These are phyloP conservation scores for Pandemis cinnamomeana DNA, from an alignment of 2,888 invertebrate genomes.

Conservation along the genomic window DNA sequence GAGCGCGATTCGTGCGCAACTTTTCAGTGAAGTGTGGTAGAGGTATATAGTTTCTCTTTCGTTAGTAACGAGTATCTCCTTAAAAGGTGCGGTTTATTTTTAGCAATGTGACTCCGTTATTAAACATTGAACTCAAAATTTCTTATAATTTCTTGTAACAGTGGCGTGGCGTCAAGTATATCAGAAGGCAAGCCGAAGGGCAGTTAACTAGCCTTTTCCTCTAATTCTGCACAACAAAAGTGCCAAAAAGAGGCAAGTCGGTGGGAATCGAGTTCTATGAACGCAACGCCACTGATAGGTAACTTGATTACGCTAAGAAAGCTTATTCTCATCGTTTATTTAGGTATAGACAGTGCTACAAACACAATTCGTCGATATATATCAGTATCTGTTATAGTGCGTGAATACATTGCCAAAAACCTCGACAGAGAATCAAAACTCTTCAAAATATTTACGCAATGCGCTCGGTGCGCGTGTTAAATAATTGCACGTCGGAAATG, in stretches of 20 bases:
- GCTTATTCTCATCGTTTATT: not conserved
- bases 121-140: too few species aligned
- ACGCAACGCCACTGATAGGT: too few species aligned
- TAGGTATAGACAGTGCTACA: not conserved
- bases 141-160: too few species aligned
- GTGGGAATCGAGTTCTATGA: too few species aligned
- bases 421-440: slow-evolving; percentile 20
- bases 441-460: slow-evolving; percentile 37
- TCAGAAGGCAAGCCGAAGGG: too few species aligned
- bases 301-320: not conserved
- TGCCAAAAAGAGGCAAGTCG: too few species aligned
- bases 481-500: slow-evolving; percentile 8
- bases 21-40: slow-evolving; percentile 1
- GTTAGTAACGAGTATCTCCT: not conserved
- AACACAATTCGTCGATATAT: not conserved
- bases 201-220: too few species aligned
- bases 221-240: too few species aligned
- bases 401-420: slow-evolving; percentile 1
- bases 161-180: too few species aligned
- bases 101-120: not conserved
- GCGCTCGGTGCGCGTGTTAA: slow-evolving; percentile 5
- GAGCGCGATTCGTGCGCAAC: slow-evolving; percentile 1
- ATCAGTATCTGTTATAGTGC: not conserved
- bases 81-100: not conserved
- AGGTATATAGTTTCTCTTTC: not conserved